Conservation (phyloP, 1,140 invertebrate species). For the Zaprionus lachaisei region DNA sequence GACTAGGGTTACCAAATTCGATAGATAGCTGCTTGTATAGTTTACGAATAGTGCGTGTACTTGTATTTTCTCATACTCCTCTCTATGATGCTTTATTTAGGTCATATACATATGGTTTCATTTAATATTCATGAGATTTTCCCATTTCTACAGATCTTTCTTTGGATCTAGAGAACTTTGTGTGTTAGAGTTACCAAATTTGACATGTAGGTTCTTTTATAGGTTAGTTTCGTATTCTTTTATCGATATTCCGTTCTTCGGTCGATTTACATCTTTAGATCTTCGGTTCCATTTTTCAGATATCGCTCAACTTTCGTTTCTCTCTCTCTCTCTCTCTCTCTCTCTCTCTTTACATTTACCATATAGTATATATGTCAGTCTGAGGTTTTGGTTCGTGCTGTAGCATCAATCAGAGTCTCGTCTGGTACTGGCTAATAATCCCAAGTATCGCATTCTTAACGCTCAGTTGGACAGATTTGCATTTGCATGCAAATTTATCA, state of each 20-base stretch:
- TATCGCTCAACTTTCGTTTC: not conserved
- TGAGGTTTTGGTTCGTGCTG: constrained; percentile 22
- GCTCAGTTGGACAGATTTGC: constrained; percentile 47
- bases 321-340: not conserved
- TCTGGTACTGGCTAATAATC: constrained; percentile 30
- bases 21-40: not conserved
- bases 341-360: not conserved
- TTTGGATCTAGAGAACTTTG: too few species aligned
- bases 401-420: constrained; percentile 24
- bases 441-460: constrained; percentile 39
- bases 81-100: too few species aligned
- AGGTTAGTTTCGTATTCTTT: not conserved
- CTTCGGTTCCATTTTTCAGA: too few species aligned
- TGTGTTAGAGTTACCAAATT: not conserved
- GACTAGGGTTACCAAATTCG: not conserved
- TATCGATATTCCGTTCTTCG: too few species aligned
- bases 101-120: too few species aligned
- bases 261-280: too few species aligned
- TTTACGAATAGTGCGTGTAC: not conserved
- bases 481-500: constrained; percentile 49
- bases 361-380: not conserved
- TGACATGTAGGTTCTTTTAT: not conserved
- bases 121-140: too few species aligned
- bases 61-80: too few species aligned
- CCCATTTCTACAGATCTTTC: too few species aligned